Evolutionary conservation across 2,888 invertebrate species (phyloP).

Genomic region (Apomyelois bistriatella): DNA sequence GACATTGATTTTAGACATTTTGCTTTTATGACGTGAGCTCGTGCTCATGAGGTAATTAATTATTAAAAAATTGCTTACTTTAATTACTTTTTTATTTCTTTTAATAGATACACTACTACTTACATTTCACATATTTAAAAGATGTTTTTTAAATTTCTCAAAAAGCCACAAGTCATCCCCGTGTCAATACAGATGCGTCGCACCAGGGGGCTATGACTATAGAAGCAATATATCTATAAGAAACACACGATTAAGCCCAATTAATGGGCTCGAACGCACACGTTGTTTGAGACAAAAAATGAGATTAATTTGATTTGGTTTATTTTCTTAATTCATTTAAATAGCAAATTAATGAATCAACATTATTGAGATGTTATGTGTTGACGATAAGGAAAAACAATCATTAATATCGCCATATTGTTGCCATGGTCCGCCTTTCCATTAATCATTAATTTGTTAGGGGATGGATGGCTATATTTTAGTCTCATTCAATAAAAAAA

Average conservation of each 20-base stretch:
- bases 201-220: neutral
- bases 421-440: neutral
- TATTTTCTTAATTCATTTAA: neutral
- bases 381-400: neutral
- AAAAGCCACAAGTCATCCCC: conserved; percentile 1
- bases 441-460: neutral
- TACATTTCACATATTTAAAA: neutral
- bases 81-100: no score
- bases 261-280: conserved; percentile 6
- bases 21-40: no score
- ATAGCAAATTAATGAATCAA: neutral
- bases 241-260: conserved; percentile 2
- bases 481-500: neutral
- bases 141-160: neutral
- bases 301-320: neutral
- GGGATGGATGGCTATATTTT: neutral
- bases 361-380: neutral
- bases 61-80: no score
- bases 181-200: conserved; percentile 1
- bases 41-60: no score
- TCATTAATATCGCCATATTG: neutral
- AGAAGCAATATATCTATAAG: conserved; percentile 1
- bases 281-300: neutral
- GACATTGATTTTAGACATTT: no score
- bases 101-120: no score